Evolutionary conservation across 2,888 invertebrate species (phyloP).

Genomic region (Zygaena filipendulae): DNA sequence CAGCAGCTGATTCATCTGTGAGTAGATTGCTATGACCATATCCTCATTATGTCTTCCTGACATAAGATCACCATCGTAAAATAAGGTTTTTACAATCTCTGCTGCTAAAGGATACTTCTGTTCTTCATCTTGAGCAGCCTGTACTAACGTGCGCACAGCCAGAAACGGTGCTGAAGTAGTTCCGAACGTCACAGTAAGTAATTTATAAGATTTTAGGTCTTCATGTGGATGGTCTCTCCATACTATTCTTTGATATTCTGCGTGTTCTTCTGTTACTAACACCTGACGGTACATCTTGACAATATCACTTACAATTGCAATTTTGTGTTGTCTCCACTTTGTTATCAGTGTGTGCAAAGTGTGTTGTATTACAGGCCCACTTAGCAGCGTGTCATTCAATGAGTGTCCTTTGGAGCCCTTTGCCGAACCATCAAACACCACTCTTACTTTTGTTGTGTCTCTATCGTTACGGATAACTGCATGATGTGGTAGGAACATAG

Average conservation of each 20-base stretch:
- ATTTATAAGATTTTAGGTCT: not conserved
- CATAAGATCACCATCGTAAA: conserved; percentile 8
- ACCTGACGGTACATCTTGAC: not conserved
- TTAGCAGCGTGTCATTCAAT: not conserved
- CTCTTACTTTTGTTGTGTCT: conserved; percentile 15
- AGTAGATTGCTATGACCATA: conserved; percentile 1
- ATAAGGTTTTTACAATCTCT: conserved; percentile 1
- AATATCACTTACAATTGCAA: not conserved
- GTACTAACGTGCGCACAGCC: not conserved
- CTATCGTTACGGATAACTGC: conserved; percentile 14
- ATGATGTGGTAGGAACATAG: conserved; percentile 14
- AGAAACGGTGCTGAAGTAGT: conserved; percentile 1
- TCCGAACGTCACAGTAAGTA: not conserved
- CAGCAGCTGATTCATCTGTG: conserved; percentile 3
- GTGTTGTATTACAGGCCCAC: not conserved
- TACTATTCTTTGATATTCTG: not conserved
- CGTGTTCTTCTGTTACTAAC: not conserved
- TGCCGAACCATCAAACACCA: conserved; percentile 14
- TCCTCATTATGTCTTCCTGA: conserved; percentile 5
- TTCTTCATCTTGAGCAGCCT: conserved; percentile 10
- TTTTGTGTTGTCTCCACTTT: not conserved
- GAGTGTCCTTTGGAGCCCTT: conserved; percentile 1
- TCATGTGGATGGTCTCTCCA: not conserved
- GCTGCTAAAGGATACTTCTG: conserved; percentile 4
- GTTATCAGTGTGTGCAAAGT: not conserved